Percentiles rank a stretch among this genome's conserved stretches.
Evolutionary conservation across 2,797 vertebrate genomes (phyloP).

Genomic region (Scarus forsteni): DNA sequence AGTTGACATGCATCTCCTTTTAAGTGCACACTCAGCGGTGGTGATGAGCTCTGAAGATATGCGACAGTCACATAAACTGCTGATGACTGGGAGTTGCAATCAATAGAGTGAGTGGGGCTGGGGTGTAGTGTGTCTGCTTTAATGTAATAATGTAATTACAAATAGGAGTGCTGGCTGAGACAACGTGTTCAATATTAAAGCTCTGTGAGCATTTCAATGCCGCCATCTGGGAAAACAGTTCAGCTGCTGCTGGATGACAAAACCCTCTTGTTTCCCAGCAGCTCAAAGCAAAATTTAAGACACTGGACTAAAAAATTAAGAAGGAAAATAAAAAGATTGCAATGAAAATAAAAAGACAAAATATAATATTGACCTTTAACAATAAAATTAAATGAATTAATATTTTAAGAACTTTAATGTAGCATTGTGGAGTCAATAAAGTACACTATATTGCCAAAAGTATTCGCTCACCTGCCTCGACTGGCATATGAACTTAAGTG

Average conservation of each 20-base stretch:
- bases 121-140: slow-evolving; percentile 10
- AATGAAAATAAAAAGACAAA: no score
- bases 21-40: slow-evolving; percentile 65
- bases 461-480: no score
- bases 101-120: slow-evolving; percentile 7
- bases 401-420: no score
- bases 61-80: slow-evolving; percentile 13
- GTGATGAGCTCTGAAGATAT: slow-evolving; percentile 62
- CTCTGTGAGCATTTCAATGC: slow-evolving; percentile 9
- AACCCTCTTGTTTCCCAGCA: no score
- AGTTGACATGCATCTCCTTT: slow-evolving; percentile 76
- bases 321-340: no score
- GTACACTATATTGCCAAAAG: no score
- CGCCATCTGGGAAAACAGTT: slow-evolving; percentile 19
- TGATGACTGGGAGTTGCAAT: slow-evolving; percentile 53
- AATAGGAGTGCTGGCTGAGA: slow-evolving; percentile 30
- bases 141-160: slow-evolving; percentile 42
- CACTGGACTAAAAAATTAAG: no score
- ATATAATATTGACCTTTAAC: no score
- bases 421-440: no score
- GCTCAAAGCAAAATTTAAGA: no score
- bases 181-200: slow-evolving; percentile 21
- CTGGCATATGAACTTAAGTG: no score
- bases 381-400: no score
- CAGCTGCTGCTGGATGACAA: neutral